Percentiles rank a stretch among this genome's conserved stretches.
Conservation (phyloP, 2,797 vertebrate species). For the Bucorvus abyssinicus region DNA sequence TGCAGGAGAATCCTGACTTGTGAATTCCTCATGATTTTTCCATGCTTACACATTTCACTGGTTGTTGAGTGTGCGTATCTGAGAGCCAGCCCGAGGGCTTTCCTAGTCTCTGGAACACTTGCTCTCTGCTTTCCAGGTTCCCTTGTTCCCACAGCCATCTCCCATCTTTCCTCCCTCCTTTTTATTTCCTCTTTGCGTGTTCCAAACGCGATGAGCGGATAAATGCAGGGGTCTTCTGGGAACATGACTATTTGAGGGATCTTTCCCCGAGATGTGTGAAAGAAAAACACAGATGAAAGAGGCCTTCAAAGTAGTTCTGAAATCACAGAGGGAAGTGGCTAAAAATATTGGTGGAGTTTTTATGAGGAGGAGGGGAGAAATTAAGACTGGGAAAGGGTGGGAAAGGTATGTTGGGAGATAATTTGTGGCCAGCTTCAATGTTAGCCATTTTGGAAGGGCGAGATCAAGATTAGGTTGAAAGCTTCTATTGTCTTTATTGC, state of each 20-base stretch:
- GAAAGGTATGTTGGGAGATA: neutral
- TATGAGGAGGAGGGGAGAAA: neutral
- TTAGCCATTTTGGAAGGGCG: neutral
- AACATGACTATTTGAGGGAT: neutral
- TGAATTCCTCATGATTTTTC: neutral
- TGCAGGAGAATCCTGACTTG: neutral
- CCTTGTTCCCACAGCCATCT: neutral
- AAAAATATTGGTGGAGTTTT: neutral
- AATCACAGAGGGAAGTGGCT: neutral
- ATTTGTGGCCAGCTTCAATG: neutral
- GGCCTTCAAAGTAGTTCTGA: neutral
- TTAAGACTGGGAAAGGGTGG: neutral
- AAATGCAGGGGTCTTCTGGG: neutral
- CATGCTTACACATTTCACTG: neutral
- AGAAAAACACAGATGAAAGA: neutral
- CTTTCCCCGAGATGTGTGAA: neutral
- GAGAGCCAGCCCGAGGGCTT: neutral
- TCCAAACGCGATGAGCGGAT: neutral
- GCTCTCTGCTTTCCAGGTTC: neutral
- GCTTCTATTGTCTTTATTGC: neutral
- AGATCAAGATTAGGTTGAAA: neutral
- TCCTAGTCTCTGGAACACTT: neutral
- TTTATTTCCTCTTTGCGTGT: neutral
- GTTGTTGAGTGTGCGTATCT: neutral
- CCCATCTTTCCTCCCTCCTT: neutral